phyloP scores from a whole-genome alignment of 2,888 invertebrate species.

The Mimumesa dahlbomi region DNA sequence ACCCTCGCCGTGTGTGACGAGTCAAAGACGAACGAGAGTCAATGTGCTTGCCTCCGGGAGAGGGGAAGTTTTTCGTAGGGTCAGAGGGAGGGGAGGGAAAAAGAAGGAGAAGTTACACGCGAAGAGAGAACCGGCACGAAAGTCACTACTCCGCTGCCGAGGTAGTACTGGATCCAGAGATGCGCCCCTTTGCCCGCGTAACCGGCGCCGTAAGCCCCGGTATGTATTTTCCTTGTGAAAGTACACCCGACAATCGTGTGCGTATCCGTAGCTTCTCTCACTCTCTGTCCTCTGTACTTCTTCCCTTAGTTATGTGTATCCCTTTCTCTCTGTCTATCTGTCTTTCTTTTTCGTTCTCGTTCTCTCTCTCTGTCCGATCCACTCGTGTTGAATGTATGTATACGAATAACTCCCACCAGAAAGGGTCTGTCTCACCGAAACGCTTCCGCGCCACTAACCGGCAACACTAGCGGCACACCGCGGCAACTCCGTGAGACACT shows the following conservation, averaged over 20 bases:
- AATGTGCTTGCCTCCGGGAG: slow-evolving; percentile 33
- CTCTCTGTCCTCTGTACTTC: slow-evolving; percentile 12
- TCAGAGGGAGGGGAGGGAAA: slow-evolving; percentile 13
- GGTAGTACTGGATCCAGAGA: slow-evolving; percentile 66
- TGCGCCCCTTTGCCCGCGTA: slow-evolving; percentile 51
- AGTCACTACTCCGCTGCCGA: slow-evolving; percentile 64
- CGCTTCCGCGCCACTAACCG: slow-evolving; percentile 47
- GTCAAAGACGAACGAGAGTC: slow-evolving; percentile 46
- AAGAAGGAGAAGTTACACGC: slow-evolving; percentile 43
- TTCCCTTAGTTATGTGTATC: neutral
- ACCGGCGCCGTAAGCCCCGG: too few relatives aligned
- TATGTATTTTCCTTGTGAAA: slow-evolving; percentile 46
- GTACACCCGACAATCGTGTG: slow-evolving; percentile 19
- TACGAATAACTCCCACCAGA: slow-evolving; percentile 28
- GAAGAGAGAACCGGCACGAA: slow-evolving; percentile 48
- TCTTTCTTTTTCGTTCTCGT: neutral
- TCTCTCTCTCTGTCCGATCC: neutral
- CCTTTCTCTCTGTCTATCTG: slow-evolving; percentile 5
- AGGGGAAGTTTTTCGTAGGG: slow-evolving; percentile 43
- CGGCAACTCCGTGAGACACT: slow-evolving; percentile 47
- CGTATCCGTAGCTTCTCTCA: slow-evolving; percentile 12
- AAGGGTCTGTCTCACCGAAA: neutral
- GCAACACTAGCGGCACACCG: slow-evolving; percentile 62
- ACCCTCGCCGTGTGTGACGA: slow-evolving; percentile 48
- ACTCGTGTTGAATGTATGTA: too few relatives aligned